phyloP scores from a whole-genome alignment of 92 coral and sea anemone genomes.

The Zoanthus sociatus region DNA sequence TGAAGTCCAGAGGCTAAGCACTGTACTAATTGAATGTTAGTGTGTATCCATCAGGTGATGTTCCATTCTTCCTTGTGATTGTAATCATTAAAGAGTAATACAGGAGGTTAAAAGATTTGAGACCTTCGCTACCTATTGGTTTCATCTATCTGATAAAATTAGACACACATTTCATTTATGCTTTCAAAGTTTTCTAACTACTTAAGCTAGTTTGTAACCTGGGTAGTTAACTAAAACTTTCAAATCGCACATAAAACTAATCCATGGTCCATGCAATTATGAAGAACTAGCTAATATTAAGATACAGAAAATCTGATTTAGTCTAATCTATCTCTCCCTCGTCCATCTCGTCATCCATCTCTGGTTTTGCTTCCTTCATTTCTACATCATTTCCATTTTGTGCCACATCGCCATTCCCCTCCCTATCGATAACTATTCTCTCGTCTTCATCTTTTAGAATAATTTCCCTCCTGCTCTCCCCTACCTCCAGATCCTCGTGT shows the following conservation, averaged over 20 bases:
- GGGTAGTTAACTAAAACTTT: background rate
- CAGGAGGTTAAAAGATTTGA: background rate
- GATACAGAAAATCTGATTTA: background rate
- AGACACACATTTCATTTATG: background rate
- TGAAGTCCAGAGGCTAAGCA: no score
- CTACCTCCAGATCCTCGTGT: constrained; percentile 38
- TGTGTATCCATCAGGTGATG: no score
- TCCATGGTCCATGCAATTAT: background rate
- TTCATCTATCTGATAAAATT: background rate
- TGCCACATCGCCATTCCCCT: constrained; percentile 22
- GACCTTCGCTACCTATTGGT: background rate
- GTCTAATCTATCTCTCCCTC: constrained; percentile 42
- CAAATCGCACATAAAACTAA: background rate
- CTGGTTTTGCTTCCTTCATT: constrained; percentile 17
- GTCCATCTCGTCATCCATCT: constrained; percentile 33
- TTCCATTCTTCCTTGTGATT: no score
- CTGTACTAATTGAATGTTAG: no score
- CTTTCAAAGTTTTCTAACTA: background rate
- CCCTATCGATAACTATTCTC: constrained; percentile 18
- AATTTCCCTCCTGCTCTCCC: constrained; percentile 51
- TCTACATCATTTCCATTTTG: constrained; percentile 40
- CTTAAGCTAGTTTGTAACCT: background rate
- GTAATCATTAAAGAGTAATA: no score
- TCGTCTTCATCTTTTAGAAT: constrained; percentile 53
- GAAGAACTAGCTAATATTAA: background rate